Conservation (phyloP, 1,140 invertebrate genomes). For the Bombus waltoni region DNA sequence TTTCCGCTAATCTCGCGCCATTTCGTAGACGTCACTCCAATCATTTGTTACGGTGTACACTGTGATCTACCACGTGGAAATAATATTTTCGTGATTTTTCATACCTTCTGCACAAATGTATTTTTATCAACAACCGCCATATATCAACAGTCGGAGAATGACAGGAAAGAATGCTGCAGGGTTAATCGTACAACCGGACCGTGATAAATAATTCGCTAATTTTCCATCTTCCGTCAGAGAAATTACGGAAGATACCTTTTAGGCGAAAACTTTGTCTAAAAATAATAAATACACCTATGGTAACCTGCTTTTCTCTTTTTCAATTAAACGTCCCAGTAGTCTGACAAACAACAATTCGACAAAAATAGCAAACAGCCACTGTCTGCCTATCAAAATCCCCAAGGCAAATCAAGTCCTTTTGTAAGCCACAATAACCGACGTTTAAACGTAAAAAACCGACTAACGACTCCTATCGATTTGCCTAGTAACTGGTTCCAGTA, state of each 20-base stretch:
- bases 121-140: too few species aligned
- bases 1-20: slow-evolving; percentile 15
- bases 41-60: background rate
- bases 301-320: background rate
- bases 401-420: background rate
- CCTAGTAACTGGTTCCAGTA: background rate
- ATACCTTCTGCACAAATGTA: too few species aligned
- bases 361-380: background rate
- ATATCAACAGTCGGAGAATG: too few species aligned
- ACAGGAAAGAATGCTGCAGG: background rate
- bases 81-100: background rate
- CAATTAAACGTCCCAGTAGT: background rate
- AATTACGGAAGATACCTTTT: background rate
- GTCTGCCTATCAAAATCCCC: background rate
- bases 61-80: background rate
- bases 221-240: background rate
- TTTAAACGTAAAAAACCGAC: background rate
- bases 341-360: background rate
- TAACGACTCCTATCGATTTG: background rate
- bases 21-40: background rate
- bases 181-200: background rate
- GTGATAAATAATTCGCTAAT: background rate
- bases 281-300: background rate
- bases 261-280: background rate
- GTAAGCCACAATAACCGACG: too few species aligned